Base-by-base conservation (phyloP, 1,140 invertebrate species). In the Bombus impatiens region DNA sequence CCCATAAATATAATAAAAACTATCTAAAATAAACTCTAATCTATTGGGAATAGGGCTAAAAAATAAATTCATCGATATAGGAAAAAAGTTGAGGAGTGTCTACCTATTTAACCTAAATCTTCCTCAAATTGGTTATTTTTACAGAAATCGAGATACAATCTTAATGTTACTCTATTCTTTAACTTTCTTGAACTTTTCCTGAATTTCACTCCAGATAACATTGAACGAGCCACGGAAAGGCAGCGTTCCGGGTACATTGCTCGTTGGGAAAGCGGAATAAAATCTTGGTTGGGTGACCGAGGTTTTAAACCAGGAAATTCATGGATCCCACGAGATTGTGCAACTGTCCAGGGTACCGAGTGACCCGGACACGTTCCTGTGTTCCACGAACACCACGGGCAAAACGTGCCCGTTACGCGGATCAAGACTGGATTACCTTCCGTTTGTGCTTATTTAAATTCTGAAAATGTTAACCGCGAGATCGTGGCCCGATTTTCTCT, bases 361-460 rank as follows among this genome's bases (percentile, higher is more conserved):
- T 28, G 42, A 62, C 80, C 28, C 47, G 18, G 18, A 2, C 79
- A 81, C 53, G 79, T 74, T 74, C 67, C 80, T 59, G 70, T 32
- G 18, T 44, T 82, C 37, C 28, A 70, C 40, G 32, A 47, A 10
- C 10, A 70, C 18, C 32, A 53, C 18, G 13, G 32, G 5, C 32
- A 13, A 40, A 70, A 70, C 44, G 78, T 53, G 78, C 10, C 65
- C 6, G 78, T 80, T 80, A 70, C 67, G 2, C 22, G 44, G n/a
- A 47, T 37, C 65, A 47, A 70, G 15, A 28, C 44, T 32, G 65
- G 78, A 80, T 80, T 80, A 70, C 32, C 13, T 35, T 47, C 28
- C 6, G 57, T 42, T n/a, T 68, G 44, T 47, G 42, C 62, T 68
- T 42, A 67, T 70, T 80, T 80, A 82, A 82, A 82, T 82, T 82